Conservation (phyloP, 2,797 vertebrate genomes). For the Nothura maculosa region DNA sequence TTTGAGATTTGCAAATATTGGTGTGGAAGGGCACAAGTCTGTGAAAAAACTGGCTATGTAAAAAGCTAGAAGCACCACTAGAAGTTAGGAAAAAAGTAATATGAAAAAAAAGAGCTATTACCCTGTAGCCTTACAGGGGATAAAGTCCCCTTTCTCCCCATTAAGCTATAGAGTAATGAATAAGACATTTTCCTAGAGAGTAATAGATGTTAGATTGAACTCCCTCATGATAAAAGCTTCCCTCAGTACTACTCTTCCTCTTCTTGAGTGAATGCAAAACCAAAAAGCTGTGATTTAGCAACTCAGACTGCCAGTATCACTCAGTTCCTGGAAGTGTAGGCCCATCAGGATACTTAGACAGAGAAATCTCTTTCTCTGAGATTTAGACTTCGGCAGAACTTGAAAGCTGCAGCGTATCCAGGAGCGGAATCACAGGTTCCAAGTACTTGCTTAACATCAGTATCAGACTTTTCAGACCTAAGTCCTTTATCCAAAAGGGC, state of each 20-base stretch:
- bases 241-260: neutral
- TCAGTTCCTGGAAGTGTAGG: neutral
- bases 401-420: neutral
- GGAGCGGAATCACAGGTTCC: neutral
- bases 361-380: neutral
- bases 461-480: neutral
- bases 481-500: neutral
- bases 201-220: neutral
- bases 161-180: neutral
- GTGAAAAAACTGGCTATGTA: neutral
- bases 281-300: neutral
- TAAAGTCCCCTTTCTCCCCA: neutral
- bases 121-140: neutral
- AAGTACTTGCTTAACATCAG: neutral
- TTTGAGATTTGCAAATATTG: neutral
- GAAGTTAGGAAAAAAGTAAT: neutral
- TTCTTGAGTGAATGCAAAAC: neutral
- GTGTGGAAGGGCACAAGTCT: neutral
- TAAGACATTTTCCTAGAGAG: neutral
- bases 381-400: fast-evolving
- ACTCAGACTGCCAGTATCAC: neutral
- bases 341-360: fast-evolving
- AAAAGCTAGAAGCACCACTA: neutral
- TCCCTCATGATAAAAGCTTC: neutral
- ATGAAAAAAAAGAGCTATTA: neutral